A percentile compares a stretch with the other conserved stretches of the same genome.
These are phyloP conservation scores for Spea multiplicata DNA, from an alignment of 2,113 vertebrate genomes.

Conservation along the genomic window DNA sequence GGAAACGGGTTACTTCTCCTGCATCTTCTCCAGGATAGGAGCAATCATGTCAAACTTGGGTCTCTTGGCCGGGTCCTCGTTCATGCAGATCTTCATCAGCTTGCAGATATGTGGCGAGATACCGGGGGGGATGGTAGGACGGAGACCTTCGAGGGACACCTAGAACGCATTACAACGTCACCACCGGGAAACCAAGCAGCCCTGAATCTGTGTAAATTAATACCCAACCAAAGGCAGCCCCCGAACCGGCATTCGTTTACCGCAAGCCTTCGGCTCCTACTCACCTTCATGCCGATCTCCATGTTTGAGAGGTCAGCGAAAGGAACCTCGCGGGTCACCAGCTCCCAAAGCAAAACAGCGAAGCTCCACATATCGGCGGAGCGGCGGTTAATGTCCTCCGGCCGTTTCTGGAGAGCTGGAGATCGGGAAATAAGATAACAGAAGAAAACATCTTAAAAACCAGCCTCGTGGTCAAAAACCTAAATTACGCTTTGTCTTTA, in stretches of 20 bases:
- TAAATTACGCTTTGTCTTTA: no score
- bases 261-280: neutral
- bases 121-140: slow-evolving; percentile 89
- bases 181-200: neutral
- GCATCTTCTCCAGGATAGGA: slow-evolving; percentile 95
- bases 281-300: slow-evolving; percentile 98
- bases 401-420: slow-evolving; percentile 92
- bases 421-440: neutral
- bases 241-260: neutral
- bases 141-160: slow-evolving; percentile 87
- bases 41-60: slow-evolving; percentile 97
- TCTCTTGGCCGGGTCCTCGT: slow-evolving; percentile 92
- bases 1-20: slow-evolving; percentile 78
- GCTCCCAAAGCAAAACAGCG: slow-evolving; percentile 91
- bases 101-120: slow-evolving; percentile 95
- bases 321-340: slow-evolving; percentile 94
- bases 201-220: no score
- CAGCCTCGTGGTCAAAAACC: no score
- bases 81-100: slow-evolving; percentile 98
- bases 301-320: slow-evolving; percentile 97
- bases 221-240: neutral
- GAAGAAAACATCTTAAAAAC: neutral
- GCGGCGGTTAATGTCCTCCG: slow-evolving; percentile 93
- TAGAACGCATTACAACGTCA: slow-evolving; percentile 45
- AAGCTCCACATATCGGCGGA: slow-evolving; percentile 99